A percentile compares a stretch with the other conserved stretches of the same genome.
These are phyloP conservation scores for Schrankia costaestrigalis DNA, from an alignment of 2,888 invertebrate species.

Conservation along the genomic window DNA sequence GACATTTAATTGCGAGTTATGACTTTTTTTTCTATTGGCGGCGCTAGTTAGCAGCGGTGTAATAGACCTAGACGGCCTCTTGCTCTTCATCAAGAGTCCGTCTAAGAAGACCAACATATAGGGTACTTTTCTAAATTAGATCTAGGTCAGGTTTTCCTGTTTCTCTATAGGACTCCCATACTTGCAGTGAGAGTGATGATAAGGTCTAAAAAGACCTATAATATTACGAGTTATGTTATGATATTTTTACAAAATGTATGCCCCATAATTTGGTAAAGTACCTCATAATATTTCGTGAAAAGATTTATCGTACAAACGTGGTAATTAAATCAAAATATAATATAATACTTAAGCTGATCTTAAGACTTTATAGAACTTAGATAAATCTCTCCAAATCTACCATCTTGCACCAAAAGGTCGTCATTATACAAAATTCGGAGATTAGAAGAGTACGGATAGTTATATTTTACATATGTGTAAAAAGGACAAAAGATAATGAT, in stretches of 20 bases:
- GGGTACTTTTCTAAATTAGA: too few relatives aligned
- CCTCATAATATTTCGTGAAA: constrained; percentile 30
- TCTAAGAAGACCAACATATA: too few relatives aligned
- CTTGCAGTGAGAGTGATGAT: too few relatives aligned
- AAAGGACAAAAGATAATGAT: constrained; percentile 46
- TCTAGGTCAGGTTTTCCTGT: too few relatives aligned
- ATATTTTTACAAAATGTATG: neutral
- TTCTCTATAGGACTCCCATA: too few relatives aligned
- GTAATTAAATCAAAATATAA: constrained; percentile 29
- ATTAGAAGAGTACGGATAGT: constrained; percentile 45
- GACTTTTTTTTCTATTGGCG: too few relatives aligned
- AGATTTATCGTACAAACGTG: constrained; percentile 32
- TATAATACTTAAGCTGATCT: constrained; percentile 18
- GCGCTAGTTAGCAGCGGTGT: too few relatives aligned
- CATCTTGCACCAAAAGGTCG: constrained; percentile 41
- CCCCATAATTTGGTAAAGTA: constrained; percentile 10
- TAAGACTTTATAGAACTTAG: constrained; percentile 36
- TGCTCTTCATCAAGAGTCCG: too few relatives aligned
- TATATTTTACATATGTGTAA: constrained; percentile 29
- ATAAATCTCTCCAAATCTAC: constrained; percentile 46
- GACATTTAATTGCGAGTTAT: too few relatives aligned
- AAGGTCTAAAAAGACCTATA: too few relatives aligned
- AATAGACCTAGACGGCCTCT: too few relatives aligned
- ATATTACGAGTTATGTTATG: too few relatives aligned
- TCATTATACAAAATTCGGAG: constrained; percentile 41